Evolutionary conservation across 2,888 invertebrate genomes (phyloP), one percentile per base, ranked within the genome.

Genomic region (Ochropacha duplaris): DNA sequence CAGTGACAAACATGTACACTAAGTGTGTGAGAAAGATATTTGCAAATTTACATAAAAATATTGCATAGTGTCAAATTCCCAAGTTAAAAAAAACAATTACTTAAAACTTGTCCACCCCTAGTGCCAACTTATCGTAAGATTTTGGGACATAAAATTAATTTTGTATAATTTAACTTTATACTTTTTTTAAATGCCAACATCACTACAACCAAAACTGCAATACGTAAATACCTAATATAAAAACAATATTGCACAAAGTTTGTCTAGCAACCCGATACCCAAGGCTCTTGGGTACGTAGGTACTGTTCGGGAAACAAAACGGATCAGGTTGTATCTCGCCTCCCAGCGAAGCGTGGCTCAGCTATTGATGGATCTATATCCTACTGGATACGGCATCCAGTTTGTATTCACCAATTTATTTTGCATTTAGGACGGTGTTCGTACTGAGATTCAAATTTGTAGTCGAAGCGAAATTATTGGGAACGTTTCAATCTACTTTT

Each of bases 271-370:
- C 44, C 19, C 19, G 44, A 16, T 44, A 44, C 44, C 44, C 19
- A 44, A 44, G 44, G 44, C 44, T 44, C 9, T 44, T 9, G 44
- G 44, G 16, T 44, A 44, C 9, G 44, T 44, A 19, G 16, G 64
- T 68, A 72, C 74, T 72, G 71, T 76, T 71, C 69, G 61, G 74
- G 76, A 81, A 83, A 87, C 85, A 84, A 86, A 88, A 86, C 78
- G 86, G 86, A 87, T 88, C 87, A 85, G 80, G 74, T 69, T 76
- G 81, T 81, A 83, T 84, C 81, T 76, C 68, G 68, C 60, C 74
- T 75, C 73, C 68, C 73, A 75, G 74, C 61, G 70, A 69, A 65
- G 65, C 62, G 66, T 69, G 60, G 58, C 59, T 50, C 72, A 57
- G 61, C 16, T 9, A 44, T 44, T 44, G 44, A 44, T 44, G 70